Percentiles rank a stretch among this genome's conserved stretches.
These are phyloP conservation scores for Himantopus leucocephalus DNA, from an alignment of 2,113 vertebrate genomes.

Conservation along the genomic window DNA sequence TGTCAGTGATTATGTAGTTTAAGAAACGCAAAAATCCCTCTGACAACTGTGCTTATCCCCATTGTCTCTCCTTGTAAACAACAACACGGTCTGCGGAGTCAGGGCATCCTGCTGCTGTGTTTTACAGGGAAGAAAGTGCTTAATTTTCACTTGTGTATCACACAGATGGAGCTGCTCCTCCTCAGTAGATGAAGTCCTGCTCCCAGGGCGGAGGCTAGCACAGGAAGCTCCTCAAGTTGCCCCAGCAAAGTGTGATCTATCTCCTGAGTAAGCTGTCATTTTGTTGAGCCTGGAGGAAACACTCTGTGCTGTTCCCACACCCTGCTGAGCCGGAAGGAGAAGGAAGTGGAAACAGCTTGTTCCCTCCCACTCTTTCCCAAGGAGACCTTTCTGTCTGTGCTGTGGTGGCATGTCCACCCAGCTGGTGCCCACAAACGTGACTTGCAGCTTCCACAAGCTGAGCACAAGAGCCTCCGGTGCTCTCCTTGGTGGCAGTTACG, in stretches of 20 bases:
- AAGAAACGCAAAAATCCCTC: background rate
- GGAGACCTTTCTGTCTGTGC: background rate
- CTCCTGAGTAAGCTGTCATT: background rate
- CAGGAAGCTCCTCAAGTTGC: background rate
- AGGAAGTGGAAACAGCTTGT: background rate
- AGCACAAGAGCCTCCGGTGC: fast-evolving
- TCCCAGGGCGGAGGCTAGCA: background rate
- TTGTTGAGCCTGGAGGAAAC: background rate
- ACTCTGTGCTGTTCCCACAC: background rate
- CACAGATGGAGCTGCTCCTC: background rate
- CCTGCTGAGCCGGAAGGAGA: background rate
- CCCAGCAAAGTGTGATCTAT: background rate
- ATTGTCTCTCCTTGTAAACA: background rate
- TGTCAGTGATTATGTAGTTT: background rate
- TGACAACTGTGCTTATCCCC: background rate
- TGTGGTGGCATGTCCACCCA: background rate
- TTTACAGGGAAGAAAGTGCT: background rate
- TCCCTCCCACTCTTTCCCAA: background rate
- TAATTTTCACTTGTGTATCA: background rate
- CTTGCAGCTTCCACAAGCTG: background rate
- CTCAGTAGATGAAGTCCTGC: background rate
- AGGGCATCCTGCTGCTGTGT: background rate
- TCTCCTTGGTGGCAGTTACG: background rate
- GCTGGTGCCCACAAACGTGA: background rate
- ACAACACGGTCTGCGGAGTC: fast-evolving